A percentile compares a stretch with the other conserved stretches of the same genome.
Conservation (phyloP, 1,140 invertebrate species). For the Zaprionus camerounensis region DNA sequence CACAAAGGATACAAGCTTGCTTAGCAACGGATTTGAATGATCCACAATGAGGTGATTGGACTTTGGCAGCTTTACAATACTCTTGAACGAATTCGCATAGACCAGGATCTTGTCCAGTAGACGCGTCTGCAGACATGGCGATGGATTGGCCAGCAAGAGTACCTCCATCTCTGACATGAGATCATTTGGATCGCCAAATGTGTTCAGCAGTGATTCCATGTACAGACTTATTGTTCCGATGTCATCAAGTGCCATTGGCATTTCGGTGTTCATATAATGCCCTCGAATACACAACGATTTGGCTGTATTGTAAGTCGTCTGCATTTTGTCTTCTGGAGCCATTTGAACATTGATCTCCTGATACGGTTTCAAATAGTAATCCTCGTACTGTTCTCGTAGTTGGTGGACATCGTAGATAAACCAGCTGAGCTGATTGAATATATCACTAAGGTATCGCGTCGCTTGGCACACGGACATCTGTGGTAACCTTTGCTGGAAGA, state of each 20-base stretch:
- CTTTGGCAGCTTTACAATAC: slow-evolving; percentile 62
- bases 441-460: slow-evolving; percentile 33
- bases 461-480: slow-evolving; percentile 73
- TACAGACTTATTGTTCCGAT: slow-evolving; percentile 55
- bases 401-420: slow-evolving; percentile 71
- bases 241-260: slow-evolving; percentile 48
- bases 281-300: slow-evolving; percentile 62
- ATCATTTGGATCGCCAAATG: slow-evolving; percentile 48
- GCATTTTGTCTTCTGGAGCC: slow-evolving; percentile 18
- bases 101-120: slow-evolving; percentile 64
- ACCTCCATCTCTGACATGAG: slow-evolving; percentile 56
- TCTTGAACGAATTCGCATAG: slow-evolving; percentile 64
- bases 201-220: slow-evolving; percentile 62
- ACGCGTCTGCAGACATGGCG: slow-evolving; percentile 35
- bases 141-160: slow-evolving; percentile 58
- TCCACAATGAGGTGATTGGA: slow-evolving; percentile 65
- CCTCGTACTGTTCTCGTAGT: slow-evolving; percentile 59
- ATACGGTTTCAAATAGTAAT: slow-evolving; percentile 61
- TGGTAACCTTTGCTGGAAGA: slow-evolving; percentile 69
- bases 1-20: slow-evolving; percentile 46
- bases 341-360: slow-evolving; percentile 57
- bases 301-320: slow-evolving; percentile 24
- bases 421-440: slow-evolving; percentile 71
- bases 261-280: slow-evolving; percentile 53
- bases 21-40: slow-evolving; percentile 51